Conservation (phyloP, 2,888 invertebrate species). For the Drosophila mimetica region DNA sequence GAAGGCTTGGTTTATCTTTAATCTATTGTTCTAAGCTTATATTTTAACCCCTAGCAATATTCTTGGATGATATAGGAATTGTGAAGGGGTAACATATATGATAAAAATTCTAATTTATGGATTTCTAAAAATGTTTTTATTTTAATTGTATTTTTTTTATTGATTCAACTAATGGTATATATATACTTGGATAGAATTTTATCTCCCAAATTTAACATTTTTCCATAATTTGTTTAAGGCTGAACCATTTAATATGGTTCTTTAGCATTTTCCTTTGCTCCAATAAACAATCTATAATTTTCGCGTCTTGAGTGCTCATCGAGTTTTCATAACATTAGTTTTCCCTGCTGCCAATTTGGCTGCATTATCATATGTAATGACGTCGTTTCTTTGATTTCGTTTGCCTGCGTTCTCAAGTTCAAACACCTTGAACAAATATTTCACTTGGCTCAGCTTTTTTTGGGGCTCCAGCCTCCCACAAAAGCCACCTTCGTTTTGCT, state of each 20-base stretch:
- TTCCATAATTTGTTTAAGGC: neutral
- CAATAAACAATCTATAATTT: slow-evolving; percentile 17
- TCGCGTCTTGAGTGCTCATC: slow-evolving; percentile 37
- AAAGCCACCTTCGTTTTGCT: slow-evolving; percentile 11
- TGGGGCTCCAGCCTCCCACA: neutral
- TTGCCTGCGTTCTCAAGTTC: slow-evolving; percentile 58
- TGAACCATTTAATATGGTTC: neutral
- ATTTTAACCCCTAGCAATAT: neutral
- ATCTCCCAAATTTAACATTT: neutral
- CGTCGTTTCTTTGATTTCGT: slow-evolving; percentile 63
- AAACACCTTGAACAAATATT: slow-evolving; percentile 81
- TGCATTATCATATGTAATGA: slow-evolving; percentile 82
- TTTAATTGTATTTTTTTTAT: no score
- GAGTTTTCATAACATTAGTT: slow-evolving; percentile 72
- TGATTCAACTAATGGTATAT: no score
- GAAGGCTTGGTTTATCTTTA: neutral
- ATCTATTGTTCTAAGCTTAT: neutral
- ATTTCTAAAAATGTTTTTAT: no score
- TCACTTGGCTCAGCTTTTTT: slow-evolving; percentile 50
- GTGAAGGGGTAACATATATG: no score
- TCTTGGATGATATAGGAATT: no score
- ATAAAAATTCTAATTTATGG: no score
- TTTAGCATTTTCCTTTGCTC: neutral
- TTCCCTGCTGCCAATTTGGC: slow-evolving; percentile 19
- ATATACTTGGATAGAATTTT: no score